phyloP scores from a whole-genome alignment of 2,113 vertebrate species.

The Desmodus rotundus region DNA sequence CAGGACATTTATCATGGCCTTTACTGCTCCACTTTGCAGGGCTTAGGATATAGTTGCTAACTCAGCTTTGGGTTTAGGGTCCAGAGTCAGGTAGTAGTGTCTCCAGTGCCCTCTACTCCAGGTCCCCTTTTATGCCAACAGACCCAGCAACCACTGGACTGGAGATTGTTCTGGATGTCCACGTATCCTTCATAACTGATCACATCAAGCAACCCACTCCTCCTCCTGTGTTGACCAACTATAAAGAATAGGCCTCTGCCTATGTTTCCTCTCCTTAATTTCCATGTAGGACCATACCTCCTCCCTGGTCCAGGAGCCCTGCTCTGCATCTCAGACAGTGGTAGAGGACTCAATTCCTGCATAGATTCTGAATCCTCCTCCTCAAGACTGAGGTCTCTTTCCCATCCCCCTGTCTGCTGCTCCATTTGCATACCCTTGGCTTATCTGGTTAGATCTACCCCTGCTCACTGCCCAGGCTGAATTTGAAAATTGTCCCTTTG shows the following conservation, averaged over 20 bases:
- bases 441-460: not conserved
- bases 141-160: not conserved
- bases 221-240: not conserved
- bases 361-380: not conserved
- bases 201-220: not conserved
- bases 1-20: not conserved
- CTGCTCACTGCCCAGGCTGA: not conserved
- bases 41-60: not conserved
- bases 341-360: not conserved
- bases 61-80: not conserved
- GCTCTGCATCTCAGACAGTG: not conserved
- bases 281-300: not conserved
- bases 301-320: not conserved
- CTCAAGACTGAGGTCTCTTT: not conserved
- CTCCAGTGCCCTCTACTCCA: not conserved
- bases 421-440: not conserved
- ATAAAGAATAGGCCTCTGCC: not conserved
- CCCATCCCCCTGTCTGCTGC: not conserved
- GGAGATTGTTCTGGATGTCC: not conserved
- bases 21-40: not conserved
- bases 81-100: not conserved
- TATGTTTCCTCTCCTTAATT: not conserved
- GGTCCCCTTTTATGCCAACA: not conserved
- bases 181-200: not conserved
- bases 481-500: not conserved